Evolutionary conservation across 2,797 vertebrate species (phyloP).

Genomic region (Gadopsis bispinosus): DNA sequence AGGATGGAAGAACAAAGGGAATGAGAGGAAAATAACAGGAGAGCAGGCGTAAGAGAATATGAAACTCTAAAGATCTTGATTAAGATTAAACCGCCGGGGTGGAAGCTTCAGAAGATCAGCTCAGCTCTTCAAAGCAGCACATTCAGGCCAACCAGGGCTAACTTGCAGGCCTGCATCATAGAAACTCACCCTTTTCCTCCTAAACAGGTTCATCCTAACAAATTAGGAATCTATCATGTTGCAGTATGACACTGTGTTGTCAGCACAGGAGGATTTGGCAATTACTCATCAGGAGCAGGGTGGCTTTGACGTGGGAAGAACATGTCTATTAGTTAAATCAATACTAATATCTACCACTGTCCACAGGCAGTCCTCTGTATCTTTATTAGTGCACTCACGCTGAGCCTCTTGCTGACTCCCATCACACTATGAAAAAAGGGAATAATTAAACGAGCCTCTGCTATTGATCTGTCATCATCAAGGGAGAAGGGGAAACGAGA

Average conservation of each 20-base stretch:
- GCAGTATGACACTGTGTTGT: slow-evolving; percentile 22
- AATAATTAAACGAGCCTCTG: slow-evolving; percentile 57
- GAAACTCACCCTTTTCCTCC: slow-evolving; percentile 14
- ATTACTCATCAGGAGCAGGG: slow-evolving; percentile 39
- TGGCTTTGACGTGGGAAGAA: slow-evolving; percentile 48
- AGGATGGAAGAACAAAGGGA: slow-evolving; percentile 56
- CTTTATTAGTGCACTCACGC: slow-evolving; percentile 52
- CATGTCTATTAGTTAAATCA: slow-evolving; percentile 71
- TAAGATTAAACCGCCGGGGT: slow-evolving; percentile 49
- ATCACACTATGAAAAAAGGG: slow-evolving; percentile 55
- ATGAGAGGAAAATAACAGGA: slow-evolving; percentile 4
- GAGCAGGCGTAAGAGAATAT: slow-evolving; percentile 44
- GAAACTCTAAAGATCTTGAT: slow-evolving; percentile 65
- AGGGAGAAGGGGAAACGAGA: background rate
- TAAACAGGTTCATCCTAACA: slow-evolving; percentile 18
- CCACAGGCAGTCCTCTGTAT: slow-evolving; percentile 44
- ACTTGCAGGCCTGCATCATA: background rate
- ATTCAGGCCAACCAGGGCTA: slow-evolving; percentile 38
- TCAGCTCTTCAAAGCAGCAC: slow-evolving; percentile 41
- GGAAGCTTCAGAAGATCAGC: slow-evolving; percentile 51
- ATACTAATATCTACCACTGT: slow-evolving; percentile 65
- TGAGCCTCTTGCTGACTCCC: slow-evolving; percentile 29
- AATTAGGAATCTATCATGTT: slow-evolving; percentile 37
- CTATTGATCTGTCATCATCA: slow-evolving; percentile 60
- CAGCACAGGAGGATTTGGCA: slow-evolving; percentile 11